Evolutionary conservation across 2,888 invertebrate species (phyloP).

Genomic region (Ochlodes sylvanus): DNA sequence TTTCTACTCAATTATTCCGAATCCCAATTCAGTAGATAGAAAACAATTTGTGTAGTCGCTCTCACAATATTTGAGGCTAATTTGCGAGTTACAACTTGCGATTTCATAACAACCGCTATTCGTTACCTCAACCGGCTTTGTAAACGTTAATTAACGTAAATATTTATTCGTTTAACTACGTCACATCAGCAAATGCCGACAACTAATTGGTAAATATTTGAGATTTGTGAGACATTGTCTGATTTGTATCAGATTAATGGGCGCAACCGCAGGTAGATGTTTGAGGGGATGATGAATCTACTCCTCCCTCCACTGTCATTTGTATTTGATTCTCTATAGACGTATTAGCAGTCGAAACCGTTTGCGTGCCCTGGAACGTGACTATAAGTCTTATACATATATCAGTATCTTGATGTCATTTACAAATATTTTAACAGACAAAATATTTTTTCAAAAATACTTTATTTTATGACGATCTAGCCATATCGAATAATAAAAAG

Average conservation of each 20-base stretch:
- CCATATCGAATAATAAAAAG: no score
- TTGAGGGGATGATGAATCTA: not conserved
- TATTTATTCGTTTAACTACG: conserved; percentile 20
- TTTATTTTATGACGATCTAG: no score
- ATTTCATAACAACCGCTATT: conserved; percentile 30
- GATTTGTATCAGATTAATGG: conserved; percentile 37
- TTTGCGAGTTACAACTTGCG: not conserved
- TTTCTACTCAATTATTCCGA: not conserved
- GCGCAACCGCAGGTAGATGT: not conserved
- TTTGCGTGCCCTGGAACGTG: no score
- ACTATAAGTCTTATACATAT: no score
- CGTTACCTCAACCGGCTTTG: conserved; percentile 7
- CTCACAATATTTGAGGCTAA: not conserved
- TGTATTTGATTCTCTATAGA: not conserved
- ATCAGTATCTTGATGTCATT: no score
- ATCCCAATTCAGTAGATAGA: not conserved
- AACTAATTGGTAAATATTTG: conserved; percentile 57
- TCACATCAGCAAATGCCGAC: conserved; percentile 21
- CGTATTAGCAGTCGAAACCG: not conserved
- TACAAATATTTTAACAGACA: no score
- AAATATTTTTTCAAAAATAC: no score
- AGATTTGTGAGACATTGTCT: conserved; percentile 42
- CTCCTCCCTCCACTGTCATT: not conserved
- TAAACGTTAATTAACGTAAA: conserved; percentile 35
- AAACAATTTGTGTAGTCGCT: not conserved